phyloP scores from a whole-genome alignment of 1,140 invertebrate genomes.

The honey bee (Apis mellifera) region Amel_HAv3.1 CM009934.2:12821501-12822000 shows the following conservation, averaged over 20 bases:
- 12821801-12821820: slow-evolving; percentile 62
- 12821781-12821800: slow-evolving; percentile 68
- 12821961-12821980: slow-evolving; percentile 56
- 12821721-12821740: slow-evolving; percentile 59
- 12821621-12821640: neutral
- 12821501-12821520: slow-evolving; percentile 71
- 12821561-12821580: slow-evolving; percentile 78
- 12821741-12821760: slow-evolving; percentile 54
- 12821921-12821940: slow-evolving; percentile 78
- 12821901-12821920: slow-evolving; percentile 74
- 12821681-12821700: slow-evolving; percentile 50
- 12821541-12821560: slow-evolving; percentile 72
- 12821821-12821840: slow-evolving; percentile 77
- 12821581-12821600: slow-evolving; percentile 52
- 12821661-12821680: neutral
- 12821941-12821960: slow-evolving; percentile 70
- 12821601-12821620: neutral
- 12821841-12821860: slow-evolving; percentile 77
- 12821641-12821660: neutral
- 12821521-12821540: slow-evolving; percentile 69
- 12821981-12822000: slow-evolving; percentile 24
- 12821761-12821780: slow-evolving; percentile 56
- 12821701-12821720: slow-evolving; percentile 58
- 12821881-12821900: slow-evolving; percentile 70
- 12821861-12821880: slow-evolving; percentile 63